Base-by-base conservation (phyloP, 2,797 vertebrate genomes). In the Gadopsis bispinosus region DNA sequence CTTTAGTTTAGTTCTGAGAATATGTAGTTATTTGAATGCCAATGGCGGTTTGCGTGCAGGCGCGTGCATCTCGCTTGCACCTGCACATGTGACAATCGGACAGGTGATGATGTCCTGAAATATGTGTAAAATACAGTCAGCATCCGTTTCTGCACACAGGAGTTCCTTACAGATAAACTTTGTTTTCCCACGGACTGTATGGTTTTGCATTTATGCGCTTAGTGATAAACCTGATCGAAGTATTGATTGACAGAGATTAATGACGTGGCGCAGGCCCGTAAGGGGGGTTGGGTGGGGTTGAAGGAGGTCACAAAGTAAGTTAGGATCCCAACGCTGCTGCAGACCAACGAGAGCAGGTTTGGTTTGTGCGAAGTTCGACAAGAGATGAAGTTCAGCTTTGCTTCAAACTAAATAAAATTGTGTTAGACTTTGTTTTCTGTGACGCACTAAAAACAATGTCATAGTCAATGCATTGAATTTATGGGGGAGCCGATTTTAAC, bases 191-290 rank as follows among this genome's bases (percentile, higher is more conserved):
- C 91, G 91, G 84, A 93, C 91, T 92, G 87, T 93, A 89, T 93
- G 91, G 86, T 91, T 93, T 94, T 88, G 86, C 89, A 94, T 93
- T 93, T 85, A 91, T 91, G 92, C 93, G 92, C 88, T 94, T 91
- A 95, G 94, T 92, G 94, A 95, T 95, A 94, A 95, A 94, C 92
- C 92, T 74, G 91, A 92, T 95, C 95, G 83, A 95, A 95, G 86
- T 94, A 96, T 96, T 90, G 95, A 95, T 73, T 95, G 95, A 95
- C 95, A 94, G 94, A 95, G 95, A 96, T 95, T 94, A 95, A 96
- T 95, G 93, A 93, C 91, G 90, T 91, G 91, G 89, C 83, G 76
- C 88, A 87, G 86, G 84, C 81, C 75, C 55, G 79, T 73, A 33
- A 37, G 75, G 70, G 48, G 71, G 19, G 20, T 37, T 12, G 75